A percentile compares a stretch with the other conserved stretches of the same genome.
Conservation (phyloP, 2,888 invertebrate species). For the Chironomus riparius region DNA sequence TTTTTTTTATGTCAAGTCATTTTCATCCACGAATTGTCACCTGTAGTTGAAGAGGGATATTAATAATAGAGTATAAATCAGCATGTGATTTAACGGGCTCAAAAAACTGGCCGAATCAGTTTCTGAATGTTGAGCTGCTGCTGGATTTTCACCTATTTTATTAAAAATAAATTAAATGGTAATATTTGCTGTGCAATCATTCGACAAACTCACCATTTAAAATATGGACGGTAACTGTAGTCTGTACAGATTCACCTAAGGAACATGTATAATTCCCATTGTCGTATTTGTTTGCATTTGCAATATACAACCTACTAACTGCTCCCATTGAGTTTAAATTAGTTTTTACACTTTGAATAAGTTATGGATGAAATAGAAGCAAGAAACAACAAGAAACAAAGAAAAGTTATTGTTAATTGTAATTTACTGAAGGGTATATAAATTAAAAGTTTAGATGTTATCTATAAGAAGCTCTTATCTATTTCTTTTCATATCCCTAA, state of each 20-base stretch:
- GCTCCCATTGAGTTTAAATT: slow-evolving; percentile 65
- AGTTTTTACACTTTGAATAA: slow-evolving; percentile 59
- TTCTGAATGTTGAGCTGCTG: slow-evolving; percentile 40
- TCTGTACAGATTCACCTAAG: slow-evolving; percentile 59
- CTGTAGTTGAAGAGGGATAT: too few species aligned
- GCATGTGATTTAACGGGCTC: neutral
- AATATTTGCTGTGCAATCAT: neutral
- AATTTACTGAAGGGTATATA: too few species aligned
- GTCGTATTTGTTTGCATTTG: slow-evolving; percentile 67
- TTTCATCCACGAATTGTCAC: too few species aligned
- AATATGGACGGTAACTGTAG: slow-evolving; percentile 65
- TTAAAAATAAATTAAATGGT: neutral
- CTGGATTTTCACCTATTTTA: slow-evolving; percentile 40
- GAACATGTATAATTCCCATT: slow-evolving; percentile 73
- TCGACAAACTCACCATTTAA: slow-evolving; percentile 55
- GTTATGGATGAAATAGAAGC: neutral
- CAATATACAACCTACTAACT: slow-evolving; percentile 66
- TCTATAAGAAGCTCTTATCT: too few species aligned
- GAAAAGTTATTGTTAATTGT: neutral
- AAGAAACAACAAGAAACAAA: neutral
- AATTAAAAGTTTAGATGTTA: too few species aligned
- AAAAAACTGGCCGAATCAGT: neutral
- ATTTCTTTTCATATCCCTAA: too few species aligned
- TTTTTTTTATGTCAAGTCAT: too few species aligned
- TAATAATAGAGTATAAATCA: too few species aligned